Evolutionary conservation across 2,797 vertebrate genomes (phyloP).

Genomic region (Tenualosa thibaudeaui): DNA sequence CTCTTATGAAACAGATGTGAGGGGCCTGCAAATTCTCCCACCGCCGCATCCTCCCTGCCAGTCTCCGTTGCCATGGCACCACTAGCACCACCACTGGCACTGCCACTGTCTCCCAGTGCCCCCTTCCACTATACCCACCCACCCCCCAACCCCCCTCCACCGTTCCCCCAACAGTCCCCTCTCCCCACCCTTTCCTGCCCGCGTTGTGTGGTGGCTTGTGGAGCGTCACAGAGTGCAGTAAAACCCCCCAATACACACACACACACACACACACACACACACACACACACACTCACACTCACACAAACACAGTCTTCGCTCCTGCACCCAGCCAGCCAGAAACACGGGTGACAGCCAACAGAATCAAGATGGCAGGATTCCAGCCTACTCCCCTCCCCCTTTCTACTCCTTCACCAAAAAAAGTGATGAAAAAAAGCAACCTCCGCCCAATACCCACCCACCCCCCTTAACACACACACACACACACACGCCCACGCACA

Average conservation of each 20-base stretch:
- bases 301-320: neutral
- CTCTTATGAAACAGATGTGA: constrained; percentile 46
- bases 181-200: neutral
- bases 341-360: constrained; percentile 46
- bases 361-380: constrained; percentile 54
- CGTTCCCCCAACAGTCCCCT: neutral
- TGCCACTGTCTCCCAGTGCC: constrained; percentile 29
- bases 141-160: neutral
- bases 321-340: constrained; percentile 46
- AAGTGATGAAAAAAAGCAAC: constrained; percentile 8
- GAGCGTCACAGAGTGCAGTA: constrained; percentile 34
- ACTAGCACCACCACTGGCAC: constrained; percentile 20
- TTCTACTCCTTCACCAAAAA: constrained; percentile 40
- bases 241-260: neutral
- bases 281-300: too few relatives aligned
- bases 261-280: neutral
- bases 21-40: constrained; percentile 43
- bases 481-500: constrained; percentile 10
- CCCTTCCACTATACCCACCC: neutral
- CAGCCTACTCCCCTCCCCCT: constrained; percentile 34
- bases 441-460: constrained; percentile 35
- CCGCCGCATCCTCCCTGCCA: neutral
- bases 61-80: constrained; percentile 13
- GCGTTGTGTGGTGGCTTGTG: constrained; percentile 34
- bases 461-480: constrained; percentile 7